These are phyloP conservation scores for Isichthys henryi DNA, from an alignment of 2,113 vertebrate species.

Conservation along the genomic window DNA sequence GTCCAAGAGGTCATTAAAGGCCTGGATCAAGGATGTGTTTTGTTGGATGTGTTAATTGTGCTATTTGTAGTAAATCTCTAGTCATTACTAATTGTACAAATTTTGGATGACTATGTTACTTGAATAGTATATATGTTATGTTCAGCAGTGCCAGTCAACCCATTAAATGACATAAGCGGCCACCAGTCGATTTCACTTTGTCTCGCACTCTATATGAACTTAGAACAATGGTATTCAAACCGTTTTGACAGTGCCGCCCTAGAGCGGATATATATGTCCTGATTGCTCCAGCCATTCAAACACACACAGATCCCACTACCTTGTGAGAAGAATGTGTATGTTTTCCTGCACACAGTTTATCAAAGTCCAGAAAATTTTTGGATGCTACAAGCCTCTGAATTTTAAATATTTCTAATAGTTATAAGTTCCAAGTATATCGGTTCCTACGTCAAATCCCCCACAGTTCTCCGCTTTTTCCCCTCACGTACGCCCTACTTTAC, in stretches of 20 bases:
- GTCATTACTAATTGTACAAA: background rate
- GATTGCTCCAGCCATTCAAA: background rate
- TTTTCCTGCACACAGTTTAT: background rate
- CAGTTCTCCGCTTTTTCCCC: background rate
- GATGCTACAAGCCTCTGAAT: background rate
- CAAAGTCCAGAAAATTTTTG: background rate
- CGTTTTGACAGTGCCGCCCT: background rate
- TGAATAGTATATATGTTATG: background rate
- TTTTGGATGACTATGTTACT: too few relatives aligned
- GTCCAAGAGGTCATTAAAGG: background rate
- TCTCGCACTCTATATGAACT: background rate
- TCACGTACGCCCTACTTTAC: background rate
- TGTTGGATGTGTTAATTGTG: background rate
- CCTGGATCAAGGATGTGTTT: background rate
- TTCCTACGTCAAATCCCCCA: background rate
- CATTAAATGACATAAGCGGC: background rate
- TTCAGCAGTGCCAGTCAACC: background rate
- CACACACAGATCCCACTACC: background rate
- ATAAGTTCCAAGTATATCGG: background rate
- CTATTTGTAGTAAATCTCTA: background rate
- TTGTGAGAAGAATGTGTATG: background rate
- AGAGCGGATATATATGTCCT: background rate
- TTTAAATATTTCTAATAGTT: background rate
- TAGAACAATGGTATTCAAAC: background rate
- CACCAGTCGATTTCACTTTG: background rate